Base-by-base conservation (phyloP, 2,113 vertebrate genomes). In the Apteryx mantelli region DNA sequence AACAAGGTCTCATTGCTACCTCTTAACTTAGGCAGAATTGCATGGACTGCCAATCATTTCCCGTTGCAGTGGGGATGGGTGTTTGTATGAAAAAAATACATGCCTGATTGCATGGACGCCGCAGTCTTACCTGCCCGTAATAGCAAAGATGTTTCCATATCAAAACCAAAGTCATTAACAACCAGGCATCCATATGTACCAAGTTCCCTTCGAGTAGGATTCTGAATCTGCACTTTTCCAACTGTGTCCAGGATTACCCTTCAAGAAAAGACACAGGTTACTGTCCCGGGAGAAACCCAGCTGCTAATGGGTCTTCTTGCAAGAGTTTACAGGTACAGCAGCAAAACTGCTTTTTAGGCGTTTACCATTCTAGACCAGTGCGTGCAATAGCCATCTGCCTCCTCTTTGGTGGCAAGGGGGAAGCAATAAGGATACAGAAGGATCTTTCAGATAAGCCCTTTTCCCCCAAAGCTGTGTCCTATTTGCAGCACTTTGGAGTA, bases 101-200 rank as follows among this genome's bases (percentile, higher is more conserved):
- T 11, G 10, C 3, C 42, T 5, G 0, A 16, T 9, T 65, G 26
- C 36, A 46, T 24, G 50, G 25, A 30, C 28, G 19, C 17, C 56
- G 30, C 25, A 76, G 42, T 56, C 92, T 94, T 96, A 99, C 99
- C 99, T 98, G 99, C 98, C 30, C 55, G 96, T 20, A 98, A 40
- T 2, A 99, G 96, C 26, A 97, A 88, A 8, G 98, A 99, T 9
- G 95, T 97, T 95, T 98, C 98, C 44, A 77, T 96, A 65, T 99
- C 98, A 3, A 98, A 98, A 11, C 99, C 99, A 1, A 98, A 97
- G 13, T 85, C 91, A 74, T 98, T 99, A 42, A 97, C 96, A 44
- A 98, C 98, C 3, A 97, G 96, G 92, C 99, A 99, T 30, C 94
- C 97, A 52, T 99, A 99, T 34, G 88, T 26, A 22, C 99, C 99